Evolutionary conservation across 2,113 vertebrate genomes (phyloP).

Genomic region (Scophthalmus maximus): DNA sequence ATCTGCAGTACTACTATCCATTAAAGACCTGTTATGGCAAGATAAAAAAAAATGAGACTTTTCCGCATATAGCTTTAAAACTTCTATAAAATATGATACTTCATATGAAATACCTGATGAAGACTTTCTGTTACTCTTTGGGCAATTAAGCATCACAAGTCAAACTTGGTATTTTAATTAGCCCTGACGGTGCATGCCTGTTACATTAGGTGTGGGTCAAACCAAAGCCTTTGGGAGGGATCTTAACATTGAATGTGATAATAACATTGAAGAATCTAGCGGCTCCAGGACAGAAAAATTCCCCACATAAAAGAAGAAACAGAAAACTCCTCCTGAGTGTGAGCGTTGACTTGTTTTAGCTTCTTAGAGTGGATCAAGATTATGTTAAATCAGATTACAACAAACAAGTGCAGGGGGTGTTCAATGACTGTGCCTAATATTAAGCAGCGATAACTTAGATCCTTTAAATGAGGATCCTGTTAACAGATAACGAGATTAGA

Average conservation of each 20-base stretch:
- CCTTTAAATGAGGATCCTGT: too few relatives aligned
- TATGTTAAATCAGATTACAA: not conserved
- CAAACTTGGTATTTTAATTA: not conserved
- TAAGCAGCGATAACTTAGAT: not conserved
- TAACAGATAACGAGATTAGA: too few relatives aligned
- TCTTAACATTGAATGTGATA: not conserved
- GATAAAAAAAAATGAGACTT: not conserved
- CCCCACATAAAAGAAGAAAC: not conserved
- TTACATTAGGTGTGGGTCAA: not conserved
- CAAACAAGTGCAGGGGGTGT: not conserved
- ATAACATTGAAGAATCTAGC: too few relatives aligned
- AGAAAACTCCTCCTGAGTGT: not conserved
- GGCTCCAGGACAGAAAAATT: too few relatives aligned
- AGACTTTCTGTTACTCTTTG: not conserved
- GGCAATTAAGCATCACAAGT: not conserved
- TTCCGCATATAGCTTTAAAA: too few relatives aligned
- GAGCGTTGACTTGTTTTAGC: not conserved
- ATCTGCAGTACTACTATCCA: not conserved
- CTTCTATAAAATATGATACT: too few relatives aligned
- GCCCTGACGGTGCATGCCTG: not conserved
- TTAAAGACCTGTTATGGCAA: not conserved
- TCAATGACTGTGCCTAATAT: not conserved
- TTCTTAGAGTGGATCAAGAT: not conserved
- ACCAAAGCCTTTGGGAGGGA: too few relatives aligned
- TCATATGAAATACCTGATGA: too few relatives aligned